Conservation (phyloP, 2,888 invertebrate genomes). For the Koerneria pararmatus region DNA sequence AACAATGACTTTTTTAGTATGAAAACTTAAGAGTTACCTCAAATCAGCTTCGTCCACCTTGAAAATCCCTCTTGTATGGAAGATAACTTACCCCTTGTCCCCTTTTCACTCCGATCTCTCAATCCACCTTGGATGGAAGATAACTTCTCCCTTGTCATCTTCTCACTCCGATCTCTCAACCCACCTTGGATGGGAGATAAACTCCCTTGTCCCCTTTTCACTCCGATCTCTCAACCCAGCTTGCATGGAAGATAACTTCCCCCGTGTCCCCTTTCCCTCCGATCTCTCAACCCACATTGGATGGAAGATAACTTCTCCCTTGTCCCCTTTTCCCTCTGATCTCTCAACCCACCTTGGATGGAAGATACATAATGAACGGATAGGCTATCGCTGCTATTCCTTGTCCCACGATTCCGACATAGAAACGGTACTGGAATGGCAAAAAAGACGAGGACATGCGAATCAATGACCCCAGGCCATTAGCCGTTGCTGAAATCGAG, state of each 20-base stretch:
- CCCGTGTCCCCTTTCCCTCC: no score
- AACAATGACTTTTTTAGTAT: no score
- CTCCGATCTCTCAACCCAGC: no score
- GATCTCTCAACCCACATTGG: background rate
- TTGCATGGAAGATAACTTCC: no score
- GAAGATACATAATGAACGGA: conserved; percentile 64
- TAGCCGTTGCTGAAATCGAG: conserved; percentile 61
- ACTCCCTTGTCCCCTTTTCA: no score
- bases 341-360: conserved; percentile 63
- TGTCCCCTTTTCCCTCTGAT: conserved; percentile 51
- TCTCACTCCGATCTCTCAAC: conserved; percentile 60
- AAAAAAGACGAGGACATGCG: conserved; percentile 58
- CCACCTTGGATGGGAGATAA: conserved; percentile 64
- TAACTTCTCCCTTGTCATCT: background rate
- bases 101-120: no score
- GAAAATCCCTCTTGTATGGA: no score
- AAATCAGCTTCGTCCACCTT: no score
- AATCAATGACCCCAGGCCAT: conserved; percentile 61
- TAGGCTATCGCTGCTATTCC: conserved; percentile 63
- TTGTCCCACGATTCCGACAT: conserved; percentile 61
- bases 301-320: background rate
- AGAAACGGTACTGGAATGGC: conserved; percentile 39
- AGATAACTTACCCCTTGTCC: no score
- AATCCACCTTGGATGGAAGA: background rate
- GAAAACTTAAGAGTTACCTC: no score